Percentiles rank a stretch among this genome's conserved stretches.
Evolutionary conservation across 2,888 invertebrate species (phyloP).

Genomic region (Aproaerema taeniolella): DNA sequence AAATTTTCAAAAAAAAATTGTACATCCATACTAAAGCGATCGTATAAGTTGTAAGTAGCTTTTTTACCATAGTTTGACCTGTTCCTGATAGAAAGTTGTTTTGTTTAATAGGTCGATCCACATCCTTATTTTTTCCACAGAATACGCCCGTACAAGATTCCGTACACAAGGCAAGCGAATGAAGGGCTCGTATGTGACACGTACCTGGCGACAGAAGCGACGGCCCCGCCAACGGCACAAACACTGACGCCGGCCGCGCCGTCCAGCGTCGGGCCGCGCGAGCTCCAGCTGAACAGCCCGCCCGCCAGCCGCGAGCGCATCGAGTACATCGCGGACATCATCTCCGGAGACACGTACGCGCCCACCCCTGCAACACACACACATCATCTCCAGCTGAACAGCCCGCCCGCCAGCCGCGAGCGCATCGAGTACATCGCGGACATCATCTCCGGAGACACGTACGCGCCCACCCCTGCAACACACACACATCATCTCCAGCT

Average conservation of each 20-base stretch:
- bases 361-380: slow-evolving; percentile 84
- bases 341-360: slow-evolving; percentile 97
- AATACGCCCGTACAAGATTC: too few relatives aligned
- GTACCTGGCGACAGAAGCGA: slow-evolving; percentile 88
- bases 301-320: slow-evolving; percentile 89
- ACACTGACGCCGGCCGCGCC: slow-evolving; percentile 93
- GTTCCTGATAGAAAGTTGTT: too few relatives aligned
- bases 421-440: slow-evolving; percentile 95
- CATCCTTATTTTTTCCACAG: too few relatives aligned
- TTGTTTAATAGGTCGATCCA: too few relatives aligned
- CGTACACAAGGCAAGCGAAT: too few relatives aligned
- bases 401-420: slow-evolving; percentile 88
- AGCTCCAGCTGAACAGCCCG: slow-evolving; percentile 94
- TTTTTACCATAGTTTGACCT: too few relatives aligned
- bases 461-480: slow-evolving; percentile 90
- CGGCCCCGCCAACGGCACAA: slow-evolving; percentile 96
- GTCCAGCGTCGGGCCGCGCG: slow-evolving; percentile 91
- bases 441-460: slow-evolving; percentile 99
- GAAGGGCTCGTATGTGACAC: too few relatives aligned
- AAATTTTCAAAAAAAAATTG: too few relatives aligned
- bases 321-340: slow-evolving; percentile 98
- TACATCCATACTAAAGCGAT: too few relatives aligned
- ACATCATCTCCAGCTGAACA: slow-evolving; percentile 95
- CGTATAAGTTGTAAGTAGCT: too few relatives aligned
- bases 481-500: slow-evolving; percentile 90